Conservation (phyloP, 2,113 vertebrate species). For the Cyanocitta stelleri region DNA sequence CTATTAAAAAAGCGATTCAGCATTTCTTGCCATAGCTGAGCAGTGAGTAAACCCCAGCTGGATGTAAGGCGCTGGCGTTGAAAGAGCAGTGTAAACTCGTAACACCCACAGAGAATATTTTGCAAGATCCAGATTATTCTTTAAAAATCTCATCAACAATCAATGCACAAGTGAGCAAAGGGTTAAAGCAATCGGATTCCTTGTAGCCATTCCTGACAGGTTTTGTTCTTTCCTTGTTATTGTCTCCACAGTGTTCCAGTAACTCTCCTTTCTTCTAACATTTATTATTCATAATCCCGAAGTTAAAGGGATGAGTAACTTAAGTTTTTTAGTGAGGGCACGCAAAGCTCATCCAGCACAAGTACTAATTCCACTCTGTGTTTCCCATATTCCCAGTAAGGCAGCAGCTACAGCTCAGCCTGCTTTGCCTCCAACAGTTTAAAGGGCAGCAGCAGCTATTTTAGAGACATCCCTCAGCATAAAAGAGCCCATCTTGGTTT, state of each 20-base stretch:
- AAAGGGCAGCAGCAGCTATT: background rate
- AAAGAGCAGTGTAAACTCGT: background rate
- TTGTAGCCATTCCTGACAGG: background rate
- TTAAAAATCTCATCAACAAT: background rate
- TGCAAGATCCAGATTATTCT: background rate
- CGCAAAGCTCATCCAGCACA: background rate
- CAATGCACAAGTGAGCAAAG: accelerated
- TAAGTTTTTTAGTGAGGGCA: background rate
- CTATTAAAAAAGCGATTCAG: background rate
- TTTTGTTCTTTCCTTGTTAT: background rate
- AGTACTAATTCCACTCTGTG: accelerated
- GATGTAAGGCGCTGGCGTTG: background rate
- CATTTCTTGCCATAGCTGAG: background rate
- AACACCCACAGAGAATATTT: background rate
- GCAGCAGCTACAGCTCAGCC: background rate
- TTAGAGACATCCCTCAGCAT: background rate
- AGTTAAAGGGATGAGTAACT: background rate
- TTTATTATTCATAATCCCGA: background rate
- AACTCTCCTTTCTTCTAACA: background rate
- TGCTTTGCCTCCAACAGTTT: background rate
- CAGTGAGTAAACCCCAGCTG: background rate
- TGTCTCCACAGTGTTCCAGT: background rate
- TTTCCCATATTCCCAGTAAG: background rate
- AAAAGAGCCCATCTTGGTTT: background rate
- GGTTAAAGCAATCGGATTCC: background rate